Conservation (phyloP, 2,888 invertebrate genomes). For the Rhorus exstirpatorius region DNA sequence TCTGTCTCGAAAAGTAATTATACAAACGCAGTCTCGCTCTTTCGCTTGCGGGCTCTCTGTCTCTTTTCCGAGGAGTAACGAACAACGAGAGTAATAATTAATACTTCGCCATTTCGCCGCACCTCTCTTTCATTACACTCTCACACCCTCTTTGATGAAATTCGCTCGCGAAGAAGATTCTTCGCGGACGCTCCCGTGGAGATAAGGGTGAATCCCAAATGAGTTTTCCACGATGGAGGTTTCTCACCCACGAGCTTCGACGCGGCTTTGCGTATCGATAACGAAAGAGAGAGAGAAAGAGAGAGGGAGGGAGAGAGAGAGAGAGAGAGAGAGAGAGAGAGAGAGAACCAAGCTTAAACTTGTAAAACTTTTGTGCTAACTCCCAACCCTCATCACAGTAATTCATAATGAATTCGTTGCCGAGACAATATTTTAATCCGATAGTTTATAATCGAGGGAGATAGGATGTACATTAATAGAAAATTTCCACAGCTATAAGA, state of each 20-base stretch:
- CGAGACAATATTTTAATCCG: slow-evolving; percentile 26
- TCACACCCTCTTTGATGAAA: slow-evolving; percentile 16
- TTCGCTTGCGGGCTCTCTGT: slow-evolving; percentile 12
- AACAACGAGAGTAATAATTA: slow-evolving; percentile 65
- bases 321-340: slow-evolving; percentile 28
- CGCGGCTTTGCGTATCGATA: slow-evolving; percentile 61
- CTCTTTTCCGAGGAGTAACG: slow-evolving; percentile 30
- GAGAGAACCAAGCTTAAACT: slow-evolving; percentile 37
- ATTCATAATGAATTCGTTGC: slow-evolving; percentile 69
- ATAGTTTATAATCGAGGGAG: slow-evolving; percentile 31
- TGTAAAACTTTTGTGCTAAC: slow-evolving; percentile 60
- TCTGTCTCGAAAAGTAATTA: slow-evolving; percentile 50
- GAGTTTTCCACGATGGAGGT: slow-evolving; percentile 56
- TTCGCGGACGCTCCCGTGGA: background rate
- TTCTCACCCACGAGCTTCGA: slow-evolving; percentile 44
- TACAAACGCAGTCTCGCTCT: slow-evolving; percentile 33
- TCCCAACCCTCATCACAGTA: slow-evolving; percentile 43
- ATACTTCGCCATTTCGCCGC: slow-evolving; percentile 33
- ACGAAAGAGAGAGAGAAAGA: slow-evolving; percentile 39
- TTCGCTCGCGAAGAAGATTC: slow-evolving; percentile 7
- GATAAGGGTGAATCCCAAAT: slow-evolving; percentile 63
- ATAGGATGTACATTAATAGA: slow-evolving; percentile 40
- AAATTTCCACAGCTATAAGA: background rate
- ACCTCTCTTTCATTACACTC: slow-evolving; percentile 3
- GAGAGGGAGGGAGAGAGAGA: slow-evolving; percentile 32